Percentiles rank a stretch among this genome's conserved stretches.
These are phyloP conservation scores for Heteropelma amictum DNA, from an alignment of 2,888 invertebrate species.

Conservation along the genomic window DNA sequence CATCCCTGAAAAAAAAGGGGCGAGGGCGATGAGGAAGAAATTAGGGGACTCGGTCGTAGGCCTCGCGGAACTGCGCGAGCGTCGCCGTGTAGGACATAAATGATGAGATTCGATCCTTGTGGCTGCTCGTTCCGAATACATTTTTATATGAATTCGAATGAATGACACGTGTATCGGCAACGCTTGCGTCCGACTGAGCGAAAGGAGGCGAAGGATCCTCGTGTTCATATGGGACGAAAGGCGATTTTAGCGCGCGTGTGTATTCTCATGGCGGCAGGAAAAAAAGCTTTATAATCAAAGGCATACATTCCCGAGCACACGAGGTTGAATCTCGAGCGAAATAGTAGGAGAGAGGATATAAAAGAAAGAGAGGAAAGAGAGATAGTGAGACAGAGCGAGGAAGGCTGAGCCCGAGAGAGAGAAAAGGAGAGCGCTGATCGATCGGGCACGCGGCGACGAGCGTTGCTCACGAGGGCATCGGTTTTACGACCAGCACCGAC, in stretches of 20 bases:
- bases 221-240: constrained; percentile 20
- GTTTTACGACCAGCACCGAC: constrained; percentile 8
- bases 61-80: neutral
- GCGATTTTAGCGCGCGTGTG: constrained; percentile 22
- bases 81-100: constrained; percentile 3
- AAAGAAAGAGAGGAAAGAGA: neutral
- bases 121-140: neutral
- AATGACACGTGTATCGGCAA: neutral
- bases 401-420: no score
- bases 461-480: constrained; percentile 53
- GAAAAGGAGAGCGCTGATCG: constrained; percentile 30
- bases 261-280: constrained; percentile 7
- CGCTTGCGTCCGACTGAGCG: constrained; percentile 1
- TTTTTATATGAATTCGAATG: neutral
- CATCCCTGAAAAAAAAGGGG: neutral
- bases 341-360: neutral
- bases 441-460: constrained; percentile 32
- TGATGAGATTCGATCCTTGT: neutral
- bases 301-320: constrained; percentile 40
- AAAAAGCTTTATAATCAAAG: constrained; percentile 50
- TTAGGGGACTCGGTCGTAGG: neutral
- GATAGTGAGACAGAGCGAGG: neutral
- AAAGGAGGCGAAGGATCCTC: constrained; percentile 49
- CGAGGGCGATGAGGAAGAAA: constrained; percentile 6
- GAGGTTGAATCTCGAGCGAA: constrained; percentile 42